Conservation (phyloP, 1,140 invertebrate genomes). For the Achatina immaculata region DNA sequence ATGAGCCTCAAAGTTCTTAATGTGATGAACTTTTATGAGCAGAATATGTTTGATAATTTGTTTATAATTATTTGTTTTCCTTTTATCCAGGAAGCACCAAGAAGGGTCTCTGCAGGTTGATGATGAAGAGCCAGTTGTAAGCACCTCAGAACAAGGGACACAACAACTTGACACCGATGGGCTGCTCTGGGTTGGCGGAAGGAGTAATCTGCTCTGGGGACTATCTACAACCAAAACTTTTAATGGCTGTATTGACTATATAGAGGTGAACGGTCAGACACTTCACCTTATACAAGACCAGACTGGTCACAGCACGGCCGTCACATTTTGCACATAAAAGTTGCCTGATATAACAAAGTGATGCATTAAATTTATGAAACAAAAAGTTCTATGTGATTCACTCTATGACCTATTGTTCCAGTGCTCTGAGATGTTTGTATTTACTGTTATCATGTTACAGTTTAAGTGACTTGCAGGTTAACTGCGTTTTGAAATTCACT, state of each 20-base stretch:
- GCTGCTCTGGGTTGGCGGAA: slow-evolving; percentile 80
- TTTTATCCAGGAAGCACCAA: slow-evolving; percentile 76
- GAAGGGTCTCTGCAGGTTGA: slow-evolving; percentile 81
- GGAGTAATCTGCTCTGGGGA: slow-evolving; percentile 75
- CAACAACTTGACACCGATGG: slow-evolving; percentile 82
- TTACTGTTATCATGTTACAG: too few species aligned
- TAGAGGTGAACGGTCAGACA: slow-evolving; percentile 56
- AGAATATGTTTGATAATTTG: too few species aligned
- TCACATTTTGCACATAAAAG: slow-evolving; percentile 47
- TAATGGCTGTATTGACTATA: slow-evolving; percentile 75
- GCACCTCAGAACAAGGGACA: slow-evolving; percentile 77
- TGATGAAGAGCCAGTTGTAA: slow-evolving; percentile 76
- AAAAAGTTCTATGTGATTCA: too few species aligned
- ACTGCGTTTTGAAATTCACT: too few species aligned
- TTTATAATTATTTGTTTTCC: neutral
- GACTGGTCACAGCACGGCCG: slow-evolving; percentile 46
- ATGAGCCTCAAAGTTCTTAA: too few species aligned
- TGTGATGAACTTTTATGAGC: too few species aligned
- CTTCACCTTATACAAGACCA: slow-evolving; percentile 60
- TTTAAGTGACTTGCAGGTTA: too few species aligned
- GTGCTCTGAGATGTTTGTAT: too few species aligned
- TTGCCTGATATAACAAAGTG: neutral
- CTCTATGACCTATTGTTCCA: too few species aligned
- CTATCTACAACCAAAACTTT: slow-evolving; percentile 74
- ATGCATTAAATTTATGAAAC: neutral